Evolutionary conservation across 92 coral and sea anemone genomes (phyloP).

Genomic region (Epizoanthus rinbou): DNA sequence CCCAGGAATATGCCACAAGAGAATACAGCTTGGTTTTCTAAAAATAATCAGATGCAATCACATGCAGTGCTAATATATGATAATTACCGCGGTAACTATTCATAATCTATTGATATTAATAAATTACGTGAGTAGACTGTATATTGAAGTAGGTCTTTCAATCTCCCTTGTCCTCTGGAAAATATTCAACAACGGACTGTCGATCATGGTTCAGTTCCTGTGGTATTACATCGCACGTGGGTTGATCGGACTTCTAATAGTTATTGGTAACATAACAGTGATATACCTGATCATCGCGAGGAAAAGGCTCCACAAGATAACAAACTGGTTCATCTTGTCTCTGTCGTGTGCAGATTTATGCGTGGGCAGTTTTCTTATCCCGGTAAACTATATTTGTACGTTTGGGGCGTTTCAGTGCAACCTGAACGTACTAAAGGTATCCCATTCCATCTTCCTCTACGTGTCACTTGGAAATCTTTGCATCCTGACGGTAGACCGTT

Average conservation of each 20-base stretch:
- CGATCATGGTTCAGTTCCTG: not conserved
- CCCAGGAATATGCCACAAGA: no score
- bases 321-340: conserved; percentile 6
- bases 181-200: not conserved
- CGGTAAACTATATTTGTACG: not conserved
- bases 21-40: no score
- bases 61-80: no score
- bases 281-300: not conserved
- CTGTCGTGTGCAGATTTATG: not conserved
- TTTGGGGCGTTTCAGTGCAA: conserved; percentile 9
- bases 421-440: not conserved
- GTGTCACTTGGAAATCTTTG: not conserved
- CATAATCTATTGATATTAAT: no score
- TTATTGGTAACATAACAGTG: not conserved
- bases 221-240: conserved; percentile 3
- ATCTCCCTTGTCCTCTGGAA: no score
- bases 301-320: not conserved
- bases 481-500: conserved; percentile 2
- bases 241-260: not conserved
- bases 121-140: no score
- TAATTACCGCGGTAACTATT: no score
- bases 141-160: no score
- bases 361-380: not conserved
- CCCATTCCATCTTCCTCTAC: not conserved
- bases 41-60: no score